Evolutionary conservation across 1,140 invertebrate genomes (phyloP).

Genomic region (Sipha flava): DNA sequence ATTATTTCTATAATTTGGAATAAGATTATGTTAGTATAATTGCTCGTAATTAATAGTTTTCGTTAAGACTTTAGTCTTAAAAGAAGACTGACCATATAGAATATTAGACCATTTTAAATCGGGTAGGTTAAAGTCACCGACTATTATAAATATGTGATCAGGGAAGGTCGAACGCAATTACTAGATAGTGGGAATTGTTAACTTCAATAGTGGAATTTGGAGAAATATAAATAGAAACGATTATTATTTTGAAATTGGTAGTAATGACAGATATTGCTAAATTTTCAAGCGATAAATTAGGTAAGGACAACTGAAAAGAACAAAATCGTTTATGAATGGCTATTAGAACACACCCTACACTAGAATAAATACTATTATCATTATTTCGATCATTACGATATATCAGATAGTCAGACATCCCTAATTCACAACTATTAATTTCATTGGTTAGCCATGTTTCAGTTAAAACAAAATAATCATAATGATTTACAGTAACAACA

Average conservation of each 20-base stretch:
- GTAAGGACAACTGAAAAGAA: too few species aligned
- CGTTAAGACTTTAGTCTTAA: background rate
- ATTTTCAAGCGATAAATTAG: too few species aligned
- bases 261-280: background rate
- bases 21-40: background rate
- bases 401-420: background rate
- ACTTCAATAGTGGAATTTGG: background rate
- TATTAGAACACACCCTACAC: too few species aligned
- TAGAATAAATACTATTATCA: background rate
- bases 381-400: background rate
- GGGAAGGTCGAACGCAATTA: background rate
- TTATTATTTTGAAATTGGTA: background rate
- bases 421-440: background rate
- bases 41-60: background rate
- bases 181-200: background rate
- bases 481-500: background rate
- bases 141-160: background rate
- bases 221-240: background rate
- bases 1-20: background rate
- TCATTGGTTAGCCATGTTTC: background rate
- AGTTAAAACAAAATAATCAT: background rate
- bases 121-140: background rate
- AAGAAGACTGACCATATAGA: background rate
- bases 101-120: background rate
- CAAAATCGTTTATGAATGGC: too few species aligned